Percentiles rank a stretch among this genome's conserved stretches.
phyloP scores from a whole-genome alignment of 2,797 vertebrate species.

The Gallinago stenura region DNA sequence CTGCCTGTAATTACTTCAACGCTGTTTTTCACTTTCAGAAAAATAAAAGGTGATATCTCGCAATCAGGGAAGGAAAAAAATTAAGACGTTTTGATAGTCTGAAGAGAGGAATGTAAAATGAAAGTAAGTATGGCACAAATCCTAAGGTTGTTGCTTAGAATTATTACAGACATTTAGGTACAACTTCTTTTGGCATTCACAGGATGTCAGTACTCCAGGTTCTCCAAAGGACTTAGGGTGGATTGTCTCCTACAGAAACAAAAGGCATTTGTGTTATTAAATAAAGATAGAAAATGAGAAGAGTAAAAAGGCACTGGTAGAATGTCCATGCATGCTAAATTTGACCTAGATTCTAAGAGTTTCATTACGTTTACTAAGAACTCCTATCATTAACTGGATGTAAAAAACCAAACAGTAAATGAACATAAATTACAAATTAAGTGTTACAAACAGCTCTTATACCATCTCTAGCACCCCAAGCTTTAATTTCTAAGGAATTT shows the following conservation, averaged over 20 bases:
- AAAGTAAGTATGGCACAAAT: not conserved
- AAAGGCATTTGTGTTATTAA: not conserved
- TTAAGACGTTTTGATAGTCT: not conserved
- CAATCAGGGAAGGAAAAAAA: not conserved
- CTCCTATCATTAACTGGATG: not conserved
- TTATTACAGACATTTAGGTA: not conserved
- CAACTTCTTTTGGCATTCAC: not conserved
- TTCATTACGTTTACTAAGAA: not conserved
- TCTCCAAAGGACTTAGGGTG: not conserved
- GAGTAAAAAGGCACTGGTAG: not conserved
- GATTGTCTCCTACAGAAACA: not conserved
- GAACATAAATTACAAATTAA: not conserved
- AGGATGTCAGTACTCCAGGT: not conserved
- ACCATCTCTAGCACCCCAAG: not conserved
- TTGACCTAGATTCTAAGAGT: not conserved
- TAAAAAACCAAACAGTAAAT: not conserved
- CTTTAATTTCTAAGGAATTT: not conserved
- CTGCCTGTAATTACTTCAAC: not conserved
- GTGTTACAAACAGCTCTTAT: not conserved
- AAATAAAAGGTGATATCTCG: not conserved
- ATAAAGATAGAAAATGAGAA: not conserved
- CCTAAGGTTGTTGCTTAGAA: not conserved
- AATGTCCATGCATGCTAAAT: not conserved
- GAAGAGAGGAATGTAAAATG: not conserved
- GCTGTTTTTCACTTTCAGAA: not conserved